Evolutionary conservation across 2,797 vertebrate genomes (phyloP).

Genomic region (Denticeps clupeoides): DNA sequence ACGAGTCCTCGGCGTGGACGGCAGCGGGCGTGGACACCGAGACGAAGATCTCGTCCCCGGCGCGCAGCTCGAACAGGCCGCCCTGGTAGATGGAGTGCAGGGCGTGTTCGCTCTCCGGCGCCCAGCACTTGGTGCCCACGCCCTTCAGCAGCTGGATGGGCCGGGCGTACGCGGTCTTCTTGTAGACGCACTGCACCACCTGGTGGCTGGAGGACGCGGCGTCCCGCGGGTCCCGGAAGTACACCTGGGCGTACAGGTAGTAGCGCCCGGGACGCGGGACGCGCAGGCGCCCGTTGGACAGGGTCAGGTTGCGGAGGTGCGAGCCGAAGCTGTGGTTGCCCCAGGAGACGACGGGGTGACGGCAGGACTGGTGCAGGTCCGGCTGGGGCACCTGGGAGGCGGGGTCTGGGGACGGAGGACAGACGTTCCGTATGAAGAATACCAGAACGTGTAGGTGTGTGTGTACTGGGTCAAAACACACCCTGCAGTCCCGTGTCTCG

Average conservation of each 20-base stretch:
- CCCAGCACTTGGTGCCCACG: conserved; percentile 82
- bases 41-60: conserved; percentile 76
- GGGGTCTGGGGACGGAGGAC: conserved; percentile 22
- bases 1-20: conserved; percentile 62
- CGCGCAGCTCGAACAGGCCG: conserved; percentile 75
- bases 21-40: conserved; percentile 71
- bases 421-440: neutral
- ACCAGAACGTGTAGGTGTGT: neutral
- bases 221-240: conserved; percentile 73
- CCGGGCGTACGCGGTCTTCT: conserved; percentile 67
- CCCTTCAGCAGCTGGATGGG: conserved; percentile 79
- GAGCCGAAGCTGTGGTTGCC: conserved; percentile 65
- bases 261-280: conserved; percentile 75
- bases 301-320: conserved; percentile 76
- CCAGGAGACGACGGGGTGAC: conserved; percentile 68
- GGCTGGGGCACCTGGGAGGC: conserved; percentile 31
- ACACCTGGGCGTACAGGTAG: conserved; percentile 75
- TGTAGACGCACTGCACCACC: conserved; percentile 79
- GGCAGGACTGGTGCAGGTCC: conserved; percentile 76
- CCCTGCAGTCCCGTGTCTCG: conserved; percentile 52
- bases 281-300: conserved; percentile 65
- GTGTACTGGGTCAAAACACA: too few species aligned
- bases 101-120: conserved; percentile 71
- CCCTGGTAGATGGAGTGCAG: conserved; percentile 84
- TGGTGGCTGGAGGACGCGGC: conserved; percentile 64